Evolutionary conservation across 1,140 invertebrate species (phyloP).

Genomic region (Magallana angulata): DNA sequence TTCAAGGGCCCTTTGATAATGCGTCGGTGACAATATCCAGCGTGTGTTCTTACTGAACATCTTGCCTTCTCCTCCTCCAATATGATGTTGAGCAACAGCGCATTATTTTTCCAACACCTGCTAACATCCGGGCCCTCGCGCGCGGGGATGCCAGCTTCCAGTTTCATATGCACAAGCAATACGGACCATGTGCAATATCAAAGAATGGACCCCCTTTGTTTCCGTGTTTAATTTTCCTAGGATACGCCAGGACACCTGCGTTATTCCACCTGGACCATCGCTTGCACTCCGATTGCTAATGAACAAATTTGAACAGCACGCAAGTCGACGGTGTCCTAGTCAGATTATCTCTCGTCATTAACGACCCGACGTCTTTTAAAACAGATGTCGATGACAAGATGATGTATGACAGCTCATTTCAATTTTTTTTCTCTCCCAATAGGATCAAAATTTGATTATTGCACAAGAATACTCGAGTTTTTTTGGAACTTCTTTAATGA

Average conservation of each 20-base stretch:
- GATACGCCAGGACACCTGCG: conserved; percentile 14
- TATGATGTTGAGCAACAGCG: conserved; percentile 25
- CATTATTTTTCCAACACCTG: neutral
- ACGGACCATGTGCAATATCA: conserved; percentile 1
- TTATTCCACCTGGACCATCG: conserved; percentile 31
- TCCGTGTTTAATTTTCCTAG: conserved; percentile 13
- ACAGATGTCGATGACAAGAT: neutral
- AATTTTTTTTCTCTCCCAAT: neutral
- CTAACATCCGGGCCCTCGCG: conserved; percentile 7
- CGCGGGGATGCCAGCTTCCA: neutral
- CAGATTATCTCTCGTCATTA: neutral
- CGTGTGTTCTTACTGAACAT: conserved; percentile 22
- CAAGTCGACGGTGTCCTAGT: neutral
- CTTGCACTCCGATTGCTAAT: conserved; percentile 8
- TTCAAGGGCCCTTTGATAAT: neutral
- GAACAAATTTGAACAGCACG: conserved; percentile 19
- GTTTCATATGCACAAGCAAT: neutral
- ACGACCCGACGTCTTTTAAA: neutral
- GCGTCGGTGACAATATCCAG: neutral
- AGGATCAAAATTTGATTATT: neutral
- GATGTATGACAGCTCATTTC: neutral
- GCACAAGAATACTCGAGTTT: neutral
- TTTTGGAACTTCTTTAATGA: neutral
- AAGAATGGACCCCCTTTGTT: conserved; percentile 5
- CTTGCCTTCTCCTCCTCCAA: neutral